A percentile compares a stretch with the other conserved stretches of the same genome.
These are phyloP conservation scores for Heliocidaris erythrogramma DNA, from an alignment of 35 echinoderm and acorn worm genomes.

Conservation along the genomic window DNA sequence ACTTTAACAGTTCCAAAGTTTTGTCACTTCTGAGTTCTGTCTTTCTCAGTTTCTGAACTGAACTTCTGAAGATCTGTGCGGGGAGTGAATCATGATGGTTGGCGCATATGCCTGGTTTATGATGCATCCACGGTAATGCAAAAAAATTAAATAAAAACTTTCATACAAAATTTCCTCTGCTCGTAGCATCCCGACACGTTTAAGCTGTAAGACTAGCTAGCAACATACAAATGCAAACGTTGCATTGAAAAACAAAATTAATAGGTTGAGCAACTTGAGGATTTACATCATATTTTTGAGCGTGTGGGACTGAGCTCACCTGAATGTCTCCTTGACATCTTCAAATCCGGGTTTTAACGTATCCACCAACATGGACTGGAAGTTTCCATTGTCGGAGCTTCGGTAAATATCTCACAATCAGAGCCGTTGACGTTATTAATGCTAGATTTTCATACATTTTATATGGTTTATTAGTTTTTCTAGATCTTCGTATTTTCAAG, in stretches of 20 bases:
- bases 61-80: too few species aligned
- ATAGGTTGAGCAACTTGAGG: background rate
- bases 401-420: background rate
- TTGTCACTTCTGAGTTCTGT: too few species aligned
- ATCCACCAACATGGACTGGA: slow-evolving; percentile 15
- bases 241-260: background rate
- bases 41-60: too few species aligned
- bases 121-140: too few species aligned
- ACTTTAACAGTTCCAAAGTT: too few species aligned
- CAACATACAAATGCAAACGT: background rate
- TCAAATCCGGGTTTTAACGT: slow-evolving; percentile 50
- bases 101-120: too few species aligned
- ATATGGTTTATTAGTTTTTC: background rate
- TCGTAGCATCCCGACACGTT: background rate
- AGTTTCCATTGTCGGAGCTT: background rate
- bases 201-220: background rate
- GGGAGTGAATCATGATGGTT: too few species aligned
- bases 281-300: background rate
- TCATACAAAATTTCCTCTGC: background rate
- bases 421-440: background rate
- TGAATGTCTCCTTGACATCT: slow-evolving; percentile 49
- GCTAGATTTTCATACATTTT: slow-evolving; percentile 19
- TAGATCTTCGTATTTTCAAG: too few species aligned
- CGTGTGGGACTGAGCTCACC: slow-evolving; percentile 5
- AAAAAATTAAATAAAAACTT: background rate